Conservation (phyloP, 2,113 vertebrate species). For the Hydrolagus affinis region DNA sequence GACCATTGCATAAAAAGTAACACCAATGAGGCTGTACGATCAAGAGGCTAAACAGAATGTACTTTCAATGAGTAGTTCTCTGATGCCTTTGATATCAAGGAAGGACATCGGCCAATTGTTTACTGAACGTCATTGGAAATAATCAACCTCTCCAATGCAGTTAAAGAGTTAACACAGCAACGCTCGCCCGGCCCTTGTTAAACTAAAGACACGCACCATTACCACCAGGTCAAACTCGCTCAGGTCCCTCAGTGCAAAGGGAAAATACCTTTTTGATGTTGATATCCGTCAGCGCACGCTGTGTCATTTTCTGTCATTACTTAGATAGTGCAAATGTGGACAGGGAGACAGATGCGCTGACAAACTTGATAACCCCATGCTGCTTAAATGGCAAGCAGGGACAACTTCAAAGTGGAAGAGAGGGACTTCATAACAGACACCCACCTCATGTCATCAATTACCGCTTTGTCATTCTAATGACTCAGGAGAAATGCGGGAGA, state of each 20-base stretch:
- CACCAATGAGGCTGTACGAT: too few relatives aligned
- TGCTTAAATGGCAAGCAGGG: conserved; percentile 46
- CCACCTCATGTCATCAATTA: conserved; percentile 58
- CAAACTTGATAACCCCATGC: conserved; percentile 38
- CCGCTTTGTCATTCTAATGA: conserved; percentile 58
- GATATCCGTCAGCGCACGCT: conserved; percentile 17
- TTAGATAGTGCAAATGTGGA: conserved; percentile 38
- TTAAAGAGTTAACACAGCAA: not conserved
- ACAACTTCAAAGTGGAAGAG: conserved; percentile 45
- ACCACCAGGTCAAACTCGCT: not conserved
- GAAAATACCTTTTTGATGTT: conserved; percentile 2
- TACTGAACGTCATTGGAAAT: too few relatives aligned
- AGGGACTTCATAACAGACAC: conserved; percentile 49
- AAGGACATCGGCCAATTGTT: not conserved
- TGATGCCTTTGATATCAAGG: not conserved
- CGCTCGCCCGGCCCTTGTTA: not conserved
- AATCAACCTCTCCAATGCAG: not conserved
- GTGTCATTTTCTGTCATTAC: conserved; percentile 47
- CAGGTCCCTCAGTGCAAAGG: not conserved
- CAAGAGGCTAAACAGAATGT: not conserved
- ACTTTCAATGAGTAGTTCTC: not conserved
- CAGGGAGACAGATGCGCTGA: conserved; percentile 41
- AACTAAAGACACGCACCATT: not conserved
- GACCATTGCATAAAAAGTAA: not conserved
- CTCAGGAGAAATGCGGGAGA: conserved; percentile 45